Conservation (phyloP, 2,113 vertebrate genomes). For the mouse (Mus musculus) region GRCm39 chr1:92562501-92563000, state of each 20-base stretch:
- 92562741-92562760: neutral
- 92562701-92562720: neutral
- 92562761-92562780: rapidly evolving
- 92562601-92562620: neutral
- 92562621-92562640: no score
- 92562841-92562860: neutral
- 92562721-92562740: neutral
- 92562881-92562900: neutral
- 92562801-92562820: neutral
- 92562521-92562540: no score
- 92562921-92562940: neutral
- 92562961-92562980: neutral
- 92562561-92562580: neutral
- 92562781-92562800: neutral
- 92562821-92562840: neutral
- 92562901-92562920: rapidly evolving
- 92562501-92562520: neutral
- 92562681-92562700: no score
- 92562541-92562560: no score
- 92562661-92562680: neutral
- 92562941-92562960: neutral
- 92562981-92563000: neutral
- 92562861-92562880: rapidly evolving
- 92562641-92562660: neutral
- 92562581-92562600: neutral